These are phyloP conservation scores for Trachelipus rathkii DNA, from an alignment of 1,140 invertebrate species.

Conservation along the genomic window DNA sequence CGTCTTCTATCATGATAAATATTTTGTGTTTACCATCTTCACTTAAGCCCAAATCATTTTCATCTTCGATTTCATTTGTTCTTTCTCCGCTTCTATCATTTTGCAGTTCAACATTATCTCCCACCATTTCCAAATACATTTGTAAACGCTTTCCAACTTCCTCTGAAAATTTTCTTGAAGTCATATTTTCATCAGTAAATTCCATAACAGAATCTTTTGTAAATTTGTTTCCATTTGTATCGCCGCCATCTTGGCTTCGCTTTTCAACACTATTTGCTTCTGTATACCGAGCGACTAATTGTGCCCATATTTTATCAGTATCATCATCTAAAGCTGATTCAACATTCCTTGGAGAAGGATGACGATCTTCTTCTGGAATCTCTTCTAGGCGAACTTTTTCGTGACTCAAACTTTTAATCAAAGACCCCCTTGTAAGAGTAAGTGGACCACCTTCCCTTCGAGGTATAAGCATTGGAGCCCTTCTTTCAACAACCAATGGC, in stretches of 20 bases:
- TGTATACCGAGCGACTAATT: background rate
- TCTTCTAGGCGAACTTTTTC: background rate
- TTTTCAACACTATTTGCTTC: background rate
- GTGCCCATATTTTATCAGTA: background rate
- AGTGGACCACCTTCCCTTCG: background rate
- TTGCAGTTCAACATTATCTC: background rate
- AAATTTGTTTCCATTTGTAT: no score
- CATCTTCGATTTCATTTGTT: background rate
- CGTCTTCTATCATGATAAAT: constrained; percentile 1
- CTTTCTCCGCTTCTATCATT: background rate
- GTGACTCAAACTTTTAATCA: constrained; percentile 2
- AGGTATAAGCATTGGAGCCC: background rate
- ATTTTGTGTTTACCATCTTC: background rate
- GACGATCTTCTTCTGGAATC: background rate
- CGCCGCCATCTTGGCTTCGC: background rate
- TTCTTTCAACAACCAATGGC: background rate
- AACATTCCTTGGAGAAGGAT: background rate
- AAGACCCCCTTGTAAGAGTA: background rate
- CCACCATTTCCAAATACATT: constrained; percentile 8
- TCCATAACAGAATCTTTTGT: background rate
- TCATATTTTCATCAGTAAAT: background rate
- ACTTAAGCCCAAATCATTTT: background rate
- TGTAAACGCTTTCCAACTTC: background rate
- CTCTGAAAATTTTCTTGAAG: background rate
- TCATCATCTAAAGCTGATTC: background rate